Percentiles rank a stretch among this genome's conserved stretches.
These are phyloP conservation scores for Myotis vivesi DNA, from an alignment of 2,797 vertebrate genomes.

Conservation along the genomic window DNA sequence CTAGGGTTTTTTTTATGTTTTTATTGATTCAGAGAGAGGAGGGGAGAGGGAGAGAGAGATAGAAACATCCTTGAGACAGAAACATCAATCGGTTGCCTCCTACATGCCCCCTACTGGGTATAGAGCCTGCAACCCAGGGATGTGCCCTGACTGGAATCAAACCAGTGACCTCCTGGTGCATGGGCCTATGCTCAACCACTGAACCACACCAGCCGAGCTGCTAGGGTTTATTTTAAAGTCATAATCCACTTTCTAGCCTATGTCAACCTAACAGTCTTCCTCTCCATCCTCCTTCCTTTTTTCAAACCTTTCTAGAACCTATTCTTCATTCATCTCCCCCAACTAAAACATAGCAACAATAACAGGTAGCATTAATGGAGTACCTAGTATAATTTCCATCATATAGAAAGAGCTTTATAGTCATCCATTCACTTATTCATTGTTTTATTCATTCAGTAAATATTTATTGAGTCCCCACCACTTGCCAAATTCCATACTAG, in stretches of 20 bases:
- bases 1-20: conserved; percentile 49
- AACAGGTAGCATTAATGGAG: not conserved
- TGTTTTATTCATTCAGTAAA: not conserved
- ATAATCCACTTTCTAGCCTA: conserved; percentile 42
- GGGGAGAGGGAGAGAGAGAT: no score
- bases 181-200: no score
- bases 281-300: not conserved
- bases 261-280: not conserved
- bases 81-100: no score
- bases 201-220: not conserved
- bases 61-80: no score
- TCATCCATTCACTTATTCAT: not conserved
- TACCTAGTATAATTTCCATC: conserved; percentile 6
- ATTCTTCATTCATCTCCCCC: conserved; percentile 8
- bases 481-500: not conserved
- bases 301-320: not conserved
- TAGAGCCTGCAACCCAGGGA: no score
- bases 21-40: no score
- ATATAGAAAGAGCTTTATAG: not conserved
- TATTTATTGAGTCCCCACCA: not conserved
- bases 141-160: no score
- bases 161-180: no score
- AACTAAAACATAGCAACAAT: not conserved
- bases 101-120: no score
- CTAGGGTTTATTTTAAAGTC: conserved; percentile 68